Evolutionary conservation across 2,888 invertebrate genomes (phyloP), one percentile per base, ranked within the genome.

Genomic region (Rhagophthalmus giganteus): DNA sequence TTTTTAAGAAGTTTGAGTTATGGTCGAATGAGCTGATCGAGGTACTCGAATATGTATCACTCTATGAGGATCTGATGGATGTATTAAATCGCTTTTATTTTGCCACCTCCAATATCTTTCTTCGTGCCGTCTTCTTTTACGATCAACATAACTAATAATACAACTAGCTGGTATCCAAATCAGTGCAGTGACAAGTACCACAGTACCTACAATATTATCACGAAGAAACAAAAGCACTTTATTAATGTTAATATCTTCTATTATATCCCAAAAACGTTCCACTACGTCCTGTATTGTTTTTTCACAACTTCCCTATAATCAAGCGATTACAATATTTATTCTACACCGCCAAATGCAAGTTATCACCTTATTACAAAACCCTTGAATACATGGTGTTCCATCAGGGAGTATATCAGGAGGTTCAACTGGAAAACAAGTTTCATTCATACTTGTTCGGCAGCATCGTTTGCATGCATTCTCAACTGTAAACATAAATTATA

Each of bases 141-240:
- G 81, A 70, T 92, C 94, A 44, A 93, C 85, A 72, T 90, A 93
- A 64, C 86, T 86, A 51, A 90, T 87, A 25, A 91, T 82, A 71
- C 94, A 94, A 70, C 93, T 92, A 2, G 90, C 90, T 1, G 96
- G 96, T 62, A 97, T 90, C 97, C 97, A 98, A 45, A 96, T 79
- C 45, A 95, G 78, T n/a, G 94, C 87, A 7, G 94, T 93, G 57
- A 91, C 83, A 27, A 96, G 79, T 38, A 96, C 89, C 12, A 95
- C 91, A 2, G 94, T 90, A 48, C 95, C 94, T 20, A 97, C 95
- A 55, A 95, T 92, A 72, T 95, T 95, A 76, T 94, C 94, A 48
- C 90, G 85, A 39, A 95, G 79, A 72, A 94, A 94, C 39, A 90
- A 81, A 63, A 94, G 79, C 62, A 94, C 91, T 70, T 92, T 91